A percentile compares a stretch with the other conserved stretches of the same genome.
phyloP scores from a whole-genome alignment of 53 echinoderm and acorn worm species.

The Mesocentrotus franciscanus region DNA sequence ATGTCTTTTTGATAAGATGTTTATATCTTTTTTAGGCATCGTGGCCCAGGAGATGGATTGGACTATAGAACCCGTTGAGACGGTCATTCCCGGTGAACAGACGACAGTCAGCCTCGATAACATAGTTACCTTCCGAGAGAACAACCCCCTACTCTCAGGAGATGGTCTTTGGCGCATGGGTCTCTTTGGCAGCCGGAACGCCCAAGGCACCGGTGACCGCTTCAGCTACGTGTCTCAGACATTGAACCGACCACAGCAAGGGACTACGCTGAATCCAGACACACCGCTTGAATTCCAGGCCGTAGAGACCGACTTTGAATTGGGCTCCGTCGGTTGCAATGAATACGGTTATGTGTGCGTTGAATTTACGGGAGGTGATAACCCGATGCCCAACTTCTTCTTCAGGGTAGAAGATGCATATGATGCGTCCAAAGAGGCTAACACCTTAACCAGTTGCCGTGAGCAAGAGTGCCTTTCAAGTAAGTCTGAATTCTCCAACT shows the following conservation, averaged over 20 bases:
- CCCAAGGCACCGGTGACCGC: slow-evolving; percentile 75
- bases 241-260: slow-evolving; percentile 64
- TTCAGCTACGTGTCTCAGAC: slow-evolving; percentile 75
- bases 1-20: no score
- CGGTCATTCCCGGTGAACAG: slow-evolving; percentile 70
- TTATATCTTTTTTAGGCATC: slow-evolving; percentile 69
- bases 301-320: slow-evolving; percentile 77
- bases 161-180: slow-evolving; percentile 88
- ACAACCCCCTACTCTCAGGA: slow-evolving; percentile 77
- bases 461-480: slow-evolving; percentile 86
- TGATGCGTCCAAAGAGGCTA: slow-evolving; percentile 54
- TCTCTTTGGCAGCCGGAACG: slow-evolving; percentile 80
- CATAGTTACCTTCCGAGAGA: slow-evolving; percentile 58
- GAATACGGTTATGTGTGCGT: slow-evolving; percentile 82
- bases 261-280: slow-evolving; percentile 73
- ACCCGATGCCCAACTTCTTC: slow-evolving; percentile 77
- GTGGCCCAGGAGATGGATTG: slow-evolving; percentile 79
- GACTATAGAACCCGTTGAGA: slow-evolving; percentile 63
- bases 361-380: slow-evolving; percentile 87
- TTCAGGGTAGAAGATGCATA: slow-evolving; percentile 72
- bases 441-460: slow-evolving; percentile 79
- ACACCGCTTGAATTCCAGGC: slow-evolving; percentile 65
- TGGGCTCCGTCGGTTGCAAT: slow-evolving; percentile 85
- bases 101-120: slow-evolving; percentile 73
- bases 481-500: slow-evolving; percentile 65